phyloP scores from a whole-genome alignment of 2,113 vertebrate species.

The Paratilapia polleni region DNA sequence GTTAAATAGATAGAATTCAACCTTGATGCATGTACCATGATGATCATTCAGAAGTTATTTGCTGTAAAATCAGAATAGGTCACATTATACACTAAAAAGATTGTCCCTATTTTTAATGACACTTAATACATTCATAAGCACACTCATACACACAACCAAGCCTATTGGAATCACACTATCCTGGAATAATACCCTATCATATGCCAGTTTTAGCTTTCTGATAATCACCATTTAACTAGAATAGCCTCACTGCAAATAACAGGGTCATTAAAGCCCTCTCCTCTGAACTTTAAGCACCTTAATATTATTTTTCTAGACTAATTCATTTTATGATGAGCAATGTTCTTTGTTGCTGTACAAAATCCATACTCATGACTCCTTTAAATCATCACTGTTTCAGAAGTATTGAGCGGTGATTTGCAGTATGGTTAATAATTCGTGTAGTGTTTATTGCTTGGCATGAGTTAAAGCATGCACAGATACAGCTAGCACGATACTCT shows the following conservation, averaged over 20 bases:
- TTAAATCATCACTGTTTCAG: neutral
- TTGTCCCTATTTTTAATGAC: neutral
- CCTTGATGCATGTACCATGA: conserved; percentile 7
- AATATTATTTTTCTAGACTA: neutral
- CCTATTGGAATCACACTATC: neutral
- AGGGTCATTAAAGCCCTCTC: neutral
- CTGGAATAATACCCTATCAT: neutral
- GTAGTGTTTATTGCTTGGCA: too few species aligned
- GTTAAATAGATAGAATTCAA: conserved; percentile 21
- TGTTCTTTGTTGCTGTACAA: neutral
- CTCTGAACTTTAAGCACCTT: neutral
- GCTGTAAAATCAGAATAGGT: neutral
- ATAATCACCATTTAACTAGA: conserved; percentile 25
- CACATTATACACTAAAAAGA: neutral
- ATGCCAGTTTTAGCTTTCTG: conserved; percentile 14
- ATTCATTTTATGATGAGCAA: neutral
- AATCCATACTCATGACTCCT: neutral
- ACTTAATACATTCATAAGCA: neutral
- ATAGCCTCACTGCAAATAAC: conserved; percentile 13
- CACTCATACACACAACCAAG: neutral
- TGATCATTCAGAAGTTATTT: conserved; percentile 15
- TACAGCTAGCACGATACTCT: neutral
- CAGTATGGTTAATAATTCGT: too few species aligned
- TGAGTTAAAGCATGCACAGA: too few species aligned
- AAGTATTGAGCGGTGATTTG: neutral